Evolutionary conservation across 2,888 invertebrate species (phyloP).

Genomic region (Conistra vaccinii): DNA sequence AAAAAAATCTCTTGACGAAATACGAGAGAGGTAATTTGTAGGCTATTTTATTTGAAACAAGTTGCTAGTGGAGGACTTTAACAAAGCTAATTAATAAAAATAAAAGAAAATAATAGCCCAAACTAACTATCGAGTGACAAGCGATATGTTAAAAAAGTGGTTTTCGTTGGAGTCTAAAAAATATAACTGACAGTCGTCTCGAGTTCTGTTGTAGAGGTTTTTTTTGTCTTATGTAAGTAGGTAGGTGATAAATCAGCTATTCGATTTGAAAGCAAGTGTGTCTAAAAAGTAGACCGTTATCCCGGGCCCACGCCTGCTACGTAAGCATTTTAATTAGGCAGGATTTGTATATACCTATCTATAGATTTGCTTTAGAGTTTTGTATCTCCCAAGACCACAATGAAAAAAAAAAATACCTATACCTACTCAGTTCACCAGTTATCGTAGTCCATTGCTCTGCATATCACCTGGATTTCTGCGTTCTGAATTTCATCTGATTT

Average conservation of each 20-base stretch:
- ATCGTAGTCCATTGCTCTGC: not conserved
- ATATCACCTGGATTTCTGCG: no score
- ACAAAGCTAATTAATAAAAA: conserved; percentile 57
- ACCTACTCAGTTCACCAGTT: no score
- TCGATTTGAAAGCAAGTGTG: conserved; percentile 76
- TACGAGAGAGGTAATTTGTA: conserved; percentile 39
- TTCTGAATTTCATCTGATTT: no score
- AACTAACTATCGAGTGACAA: conserved; percentile 58
- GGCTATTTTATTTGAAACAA: conserved; percentile 41
- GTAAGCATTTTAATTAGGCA: conserved; percentile 81
- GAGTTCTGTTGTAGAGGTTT: conserved; percentile 56
- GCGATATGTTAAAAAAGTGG: conserved; percentile 52
- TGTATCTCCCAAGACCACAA: not conserved
- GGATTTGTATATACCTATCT: conserved; percentile 32
- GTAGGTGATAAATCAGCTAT: conserved; percentile 77
- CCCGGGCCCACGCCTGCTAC: conserved; percentile 74
- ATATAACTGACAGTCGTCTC: conserved; percentile 71
- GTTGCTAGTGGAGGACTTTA: conserved; percentile 32
- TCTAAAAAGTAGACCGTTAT: conserved; percentile 84
- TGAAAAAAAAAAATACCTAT: not conserved
- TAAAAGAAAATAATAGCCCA: conserved; percentile 53
- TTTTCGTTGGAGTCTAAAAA: conserved; percentile 65
- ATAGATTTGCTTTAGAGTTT: conserved; percentile 1
- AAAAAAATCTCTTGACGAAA: conserved; percentile 39
- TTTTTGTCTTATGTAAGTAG: conserved; percentile 65